Evolutionary conservation across 2,113 vertebrate species (phyloP).

Genomic region (Laterallus jamaicensis): DNA sequence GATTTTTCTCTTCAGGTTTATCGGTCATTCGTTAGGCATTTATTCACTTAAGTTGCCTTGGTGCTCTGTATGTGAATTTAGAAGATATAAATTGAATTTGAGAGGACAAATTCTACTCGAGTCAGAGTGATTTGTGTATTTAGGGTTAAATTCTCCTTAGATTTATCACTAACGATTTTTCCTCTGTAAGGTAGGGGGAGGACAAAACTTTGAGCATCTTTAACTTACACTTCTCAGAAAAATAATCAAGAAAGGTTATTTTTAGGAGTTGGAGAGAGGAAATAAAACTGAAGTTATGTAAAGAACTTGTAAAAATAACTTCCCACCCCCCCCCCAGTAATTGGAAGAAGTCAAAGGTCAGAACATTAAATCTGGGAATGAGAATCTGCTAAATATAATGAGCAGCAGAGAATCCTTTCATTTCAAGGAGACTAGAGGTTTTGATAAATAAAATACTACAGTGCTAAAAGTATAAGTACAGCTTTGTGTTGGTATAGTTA

Average conservation of each 20-base stretch:
- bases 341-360: background rate
- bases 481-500: background rate
- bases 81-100: background rate
- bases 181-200: background rate
- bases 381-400: background rate
- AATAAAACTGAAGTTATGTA: background rate
- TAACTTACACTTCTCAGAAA: background rate
- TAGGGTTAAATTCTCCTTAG: background rate
- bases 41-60: background rate
- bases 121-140: background rate
- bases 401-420: background rate
- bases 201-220: background rate
- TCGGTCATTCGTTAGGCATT: background rate
- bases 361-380: background rate
- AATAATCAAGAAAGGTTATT: background rate
- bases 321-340: fast-evolving
- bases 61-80: background rate
- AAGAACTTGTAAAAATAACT: background rate
- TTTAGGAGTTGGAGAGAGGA: background rate
- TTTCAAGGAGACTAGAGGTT: background rate
- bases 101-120: background rate
- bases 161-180: background rate
- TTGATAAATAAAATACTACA: background rate
- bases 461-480: background rate
- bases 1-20: background rate